Evolutionary conservation across 2,888 invertebrate genomes (phyloP).

Genomic region (Aspidiotus destructor): DNA sequence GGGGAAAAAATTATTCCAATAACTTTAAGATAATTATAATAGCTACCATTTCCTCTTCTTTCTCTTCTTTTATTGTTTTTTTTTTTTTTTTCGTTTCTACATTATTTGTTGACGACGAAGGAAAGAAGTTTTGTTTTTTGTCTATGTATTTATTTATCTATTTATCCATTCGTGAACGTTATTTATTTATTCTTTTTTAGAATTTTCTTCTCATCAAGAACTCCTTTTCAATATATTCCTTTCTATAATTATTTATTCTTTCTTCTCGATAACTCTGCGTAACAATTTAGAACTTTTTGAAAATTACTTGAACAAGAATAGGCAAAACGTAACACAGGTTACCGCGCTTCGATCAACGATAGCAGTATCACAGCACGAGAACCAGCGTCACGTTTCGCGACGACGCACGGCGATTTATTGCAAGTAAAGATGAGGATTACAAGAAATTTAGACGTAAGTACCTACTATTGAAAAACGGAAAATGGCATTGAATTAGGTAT

Average conservation of each 20-base stretch:
- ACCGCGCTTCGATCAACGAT: too few species aligned
- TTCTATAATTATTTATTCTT: neutral
- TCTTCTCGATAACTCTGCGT: neutral
- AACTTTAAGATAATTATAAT: slow-evolving; percentile 12
- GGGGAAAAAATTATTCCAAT: slow-evolving; percentile 18
- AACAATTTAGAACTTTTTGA: too few species aligned
- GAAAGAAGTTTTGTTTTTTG: slow-evolving; percentile 12
- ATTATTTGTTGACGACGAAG: neutral
- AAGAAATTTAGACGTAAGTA: too few species aligned
- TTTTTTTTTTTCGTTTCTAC: too few species aligned
- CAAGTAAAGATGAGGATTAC: too few species aligned
- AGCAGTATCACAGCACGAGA: too few species aligned
- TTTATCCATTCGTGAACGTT: slow-evolving; percentile 3
- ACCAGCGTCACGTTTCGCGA: too few species aligned
- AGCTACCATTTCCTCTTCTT: slow-evolving; percentile 26
- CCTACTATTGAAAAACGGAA: too few species aligned
- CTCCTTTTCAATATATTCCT: neutral
- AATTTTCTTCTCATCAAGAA: neutral
- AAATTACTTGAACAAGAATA: too few species aligned
- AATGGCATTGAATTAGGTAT: too few species aligned
- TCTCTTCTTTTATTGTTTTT: slow-evolving; percentile 10
- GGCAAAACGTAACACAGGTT: too few species aligned
- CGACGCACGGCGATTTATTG: too few species aligned
- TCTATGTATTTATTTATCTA: slow-evolving; percentile 4
- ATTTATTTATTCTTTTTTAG: slow-evolving; percentile 5